Evolutionary conservation across 2,113 vertebrate genomes (phyloP).

Genomic region (Gasterosteus nipponicus): DNA sequence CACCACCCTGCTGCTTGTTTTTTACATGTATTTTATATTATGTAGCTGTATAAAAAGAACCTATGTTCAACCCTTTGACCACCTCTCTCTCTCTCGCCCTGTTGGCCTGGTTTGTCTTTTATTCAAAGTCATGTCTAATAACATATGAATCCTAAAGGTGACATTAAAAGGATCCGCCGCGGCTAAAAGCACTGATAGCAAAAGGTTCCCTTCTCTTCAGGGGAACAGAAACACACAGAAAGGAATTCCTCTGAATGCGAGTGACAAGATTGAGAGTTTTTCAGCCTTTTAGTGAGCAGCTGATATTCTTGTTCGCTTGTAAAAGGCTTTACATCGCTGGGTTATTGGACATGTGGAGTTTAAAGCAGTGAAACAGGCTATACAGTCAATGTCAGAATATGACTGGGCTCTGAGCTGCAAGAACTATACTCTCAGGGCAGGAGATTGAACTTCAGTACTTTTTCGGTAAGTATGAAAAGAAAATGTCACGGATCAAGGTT

Average conservation of each 20-base stretch:
- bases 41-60: constrained; percentile 5
- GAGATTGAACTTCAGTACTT: background rate
- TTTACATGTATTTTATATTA: constrained; percentile 28
- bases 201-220: constrained; percentile 43
- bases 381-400: background rate
- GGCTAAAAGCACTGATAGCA: constrained; percentile 62
- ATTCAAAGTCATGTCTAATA: constrained; percentile 57
- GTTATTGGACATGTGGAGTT: constrained; percentile 7
- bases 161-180: constrained; percentile 71
- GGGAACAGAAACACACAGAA: constrained; percentile 41
- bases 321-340: constrained; percentile 33
- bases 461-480: background rate
- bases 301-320: constrained; percentile 32
- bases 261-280: constrained; percentile 43
- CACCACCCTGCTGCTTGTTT: background rate
- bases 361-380: constrained; percentile 26
- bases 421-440: background rate
- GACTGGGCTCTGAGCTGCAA: background rate
- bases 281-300: constrained; percentile 47
- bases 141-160: constrained; percentile 64
- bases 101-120: constrained; percentile 52
- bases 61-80: constrained; percentile 30
- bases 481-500: background rate
- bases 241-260: constrained; percentile 38
- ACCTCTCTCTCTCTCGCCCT: background rate